phyloP scores from a whole-genome alignment of 35 echinoderm and acorn worm genomes.

The Ophioderma brevispina region DNA sequence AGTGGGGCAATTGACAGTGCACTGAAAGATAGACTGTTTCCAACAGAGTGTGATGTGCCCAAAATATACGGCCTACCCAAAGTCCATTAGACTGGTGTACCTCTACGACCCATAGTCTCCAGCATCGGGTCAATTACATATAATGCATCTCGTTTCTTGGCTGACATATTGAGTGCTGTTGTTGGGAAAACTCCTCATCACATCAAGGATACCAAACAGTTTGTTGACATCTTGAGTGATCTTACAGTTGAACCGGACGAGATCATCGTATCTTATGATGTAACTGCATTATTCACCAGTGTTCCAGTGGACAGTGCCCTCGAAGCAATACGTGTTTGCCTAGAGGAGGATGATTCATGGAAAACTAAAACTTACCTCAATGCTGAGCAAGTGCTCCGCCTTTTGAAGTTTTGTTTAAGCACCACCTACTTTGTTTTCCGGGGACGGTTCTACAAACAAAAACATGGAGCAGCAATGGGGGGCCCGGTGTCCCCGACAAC shows the following conservation, averaged over 20 bases:
- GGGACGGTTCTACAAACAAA: background rate
- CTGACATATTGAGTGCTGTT: slow-evolving; percentile 9
- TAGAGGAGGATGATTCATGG: too few relatives aligned
- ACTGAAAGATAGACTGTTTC: background rate
- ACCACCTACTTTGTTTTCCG: background rate
- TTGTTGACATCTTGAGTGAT: background rate
- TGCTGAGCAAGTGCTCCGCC: background rate
- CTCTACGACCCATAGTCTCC: background rate
- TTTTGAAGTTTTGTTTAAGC: background rate
- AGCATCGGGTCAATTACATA: slow-evolving; percentile 3
- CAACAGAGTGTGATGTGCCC: background rate
- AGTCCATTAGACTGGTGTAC: background rate
- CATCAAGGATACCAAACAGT: slow-evolving; percentile 9
- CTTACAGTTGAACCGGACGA: background rate
- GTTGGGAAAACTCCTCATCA: background rate
- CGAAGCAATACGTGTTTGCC: too few relatives aligned
- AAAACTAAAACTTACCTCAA: background rate
- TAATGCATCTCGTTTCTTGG: background rate
- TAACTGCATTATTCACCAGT: too few relatives aligned
- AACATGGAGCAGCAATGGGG: background rate
- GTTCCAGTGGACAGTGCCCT: too few relatives aligned
- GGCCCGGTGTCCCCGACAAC: background rate
- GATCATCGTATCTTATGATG: background rate
- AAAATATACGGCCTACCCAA: background rate
- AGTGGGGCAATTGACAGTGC: background rate